These are phyloP conservation scores for Theonella swinhoei DNA, from an alignment of 37 sponge, comb jelly and placozoan genomes.

Conservation along the genomic window DNA sequence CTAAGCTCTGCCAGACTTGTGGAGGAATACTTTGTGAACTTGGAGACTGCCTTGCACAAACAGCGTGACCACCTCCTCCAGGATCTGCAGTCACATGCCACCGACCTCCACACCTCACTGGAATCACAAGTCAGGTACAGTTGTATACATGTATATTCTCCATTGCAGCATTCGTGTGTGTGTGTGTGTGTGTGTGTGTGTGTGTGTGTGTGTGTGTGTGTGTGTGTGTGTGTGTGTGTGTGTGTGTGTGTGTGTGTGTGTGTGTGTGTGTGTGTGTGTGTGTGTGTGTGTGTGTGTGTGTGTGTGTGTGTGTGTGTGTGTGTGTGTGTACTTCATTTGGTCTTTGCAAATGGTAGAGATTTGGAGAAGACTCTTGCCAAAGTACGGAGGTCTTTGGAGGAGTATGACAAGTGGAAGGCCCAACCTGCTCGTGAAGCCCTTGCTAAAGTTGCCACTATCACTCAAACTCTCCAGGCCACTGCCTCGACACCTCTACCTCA, in stretches of 20 bases:
- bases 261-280: no score
- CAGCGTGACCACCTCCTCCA: conserved; percentile 27
- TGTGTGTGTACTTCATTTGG: no score
- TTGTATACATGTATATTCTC: no score
- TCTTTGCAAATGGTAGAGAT: no score
- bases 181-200: no score
- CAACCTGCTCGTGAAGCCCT: not conserved
- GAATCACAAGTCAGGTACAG: conserved; percentile 14
- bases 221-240: no score
- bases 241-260: no score
- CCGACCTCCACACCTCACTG: not conserved
- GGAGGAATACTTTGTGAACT: conserved; percentile 9
- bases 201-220: no score
- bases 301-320: no score
- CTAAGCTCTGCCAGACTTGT: not conserved
- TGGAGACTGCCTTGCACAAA: conserved; percentile 5
- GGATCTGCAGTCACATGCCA: conserved; percentile 18
- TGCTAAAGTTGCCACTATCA: not conserved
- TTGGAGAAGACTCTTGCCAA: not conserved
- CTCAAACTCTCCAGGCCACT: not conserved
- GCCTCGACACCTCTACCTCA: not conserved
- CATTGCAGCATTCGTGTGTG: no score
- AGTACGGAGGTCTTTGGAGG: not conserved
- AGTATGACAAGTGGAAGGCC: not conserved
- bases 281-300: no score